Percentiles rank a stretch among this genome's conserved stretches.
Conservation (phyloP, 2,113 vertebrate genomes). For the Hemichromis elongatus region DNA sequence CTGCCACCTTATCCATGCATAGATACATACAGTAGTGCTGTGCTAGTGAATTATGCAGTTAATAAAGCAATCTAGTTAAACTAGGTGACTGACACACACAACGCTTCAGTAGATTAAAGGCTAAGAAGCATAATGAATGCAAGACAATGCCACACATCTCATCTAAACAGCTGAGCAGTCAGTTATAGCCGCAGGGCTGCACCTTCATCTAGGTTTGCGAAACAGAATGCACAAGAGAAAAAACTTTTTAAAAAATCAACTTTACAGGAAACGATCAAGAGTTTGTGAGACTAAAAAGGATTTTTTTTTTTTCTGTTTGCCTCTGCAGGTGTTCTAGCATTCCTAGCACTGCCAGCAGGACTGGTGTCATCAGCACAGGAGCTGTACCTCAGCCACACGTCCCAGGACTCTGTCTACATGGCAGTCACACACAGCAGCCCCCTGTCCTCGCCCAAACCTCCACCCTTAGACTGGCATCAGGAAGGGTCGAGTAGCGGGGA, state of each 20-base stretch:
- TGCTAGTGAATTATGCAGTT: slow-evolving; percentile 32
- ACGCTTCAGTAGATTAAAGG: slow-evolving; percentile 40
- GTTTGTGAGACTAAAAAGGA: neutral
- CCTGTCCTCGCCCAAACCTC: neutral
- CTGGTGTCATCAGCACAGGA: slow-evolving; percentile 83
- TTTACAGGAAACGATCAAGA: neutral
- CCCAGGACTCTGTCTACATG: slow-evolving; percentile 76
- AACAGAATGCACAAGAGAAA: neutral
- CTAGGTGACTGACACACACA: slow-evolving; percentile 22
- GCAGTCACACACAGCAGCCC: slow-evolving; percentile 65
- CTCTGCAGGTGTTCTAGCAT: slow-evolving; percentile 84
- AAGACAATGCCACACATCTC: slow-evolving; percentile 3
- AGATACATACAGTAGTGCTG: neutral
- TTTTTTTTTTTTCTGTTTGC: neutral
- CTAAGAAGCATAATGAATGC: slow-evolving; percentile 43
- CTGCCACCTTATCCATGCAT: neutral
- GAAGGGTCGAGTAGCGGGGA: slow-evolving; percentile 64
- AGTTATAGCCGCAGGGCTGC: neutral
- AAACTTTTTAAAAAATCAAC: neutral
- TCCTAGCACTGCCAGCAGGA: slow-evolving; percentile 86
- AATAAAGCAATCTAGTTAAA: slow-evolving; percentile 46
- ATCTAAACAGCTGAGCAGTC: neutral
- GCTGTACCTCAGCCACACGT: slow-evolving; percentile 73
- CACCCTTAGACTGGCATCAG: slow-evolving; percentile 30
- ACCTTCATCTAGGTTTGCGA: neutral